Conservation (phyloP, 2,797 vertebrate genomes). For the Hydrophis major region DNA sequence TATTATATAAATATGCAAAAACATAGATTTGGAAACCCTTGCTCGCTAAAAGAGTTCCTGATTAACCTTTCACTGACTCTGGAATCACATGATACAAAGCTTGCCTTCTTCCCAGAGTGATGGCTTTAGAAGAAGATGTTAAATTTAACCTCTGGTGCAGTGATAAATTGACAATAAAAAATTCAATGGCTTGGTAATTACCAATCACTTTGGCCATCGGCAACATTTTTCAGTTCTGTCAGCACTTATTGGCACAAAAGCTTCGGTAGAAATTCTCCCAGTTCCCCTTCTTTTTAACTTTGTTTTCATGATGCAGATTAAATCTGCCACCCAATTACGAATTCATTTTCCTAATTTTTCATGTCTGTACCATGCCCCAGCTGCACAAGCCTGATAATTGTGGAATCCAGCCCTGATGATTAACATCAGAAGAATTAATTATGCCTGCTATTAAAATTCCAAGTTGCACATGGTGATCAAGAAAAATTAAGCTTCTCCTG, state of each 20-base stretch:
- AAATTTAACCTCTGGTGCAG: constrained; percentile 94
- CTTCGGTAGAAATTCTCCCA: constrained; percentile 89
- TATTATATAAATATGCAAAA: constrained; percentile 51
- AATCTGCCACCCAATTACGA: constrained; percentile 99
- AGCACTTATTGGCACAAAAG: constrained; percentile 86
- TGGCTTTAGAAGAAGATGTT: constrained; percentile 90
- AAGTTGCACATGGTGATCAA: constrained; percentile 99
- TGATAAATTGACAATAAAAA: constrained; percentile 99
- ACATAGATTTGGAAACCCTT: constrained; percentile 79
- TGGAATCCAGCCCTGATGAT: constrained; percentile 99
- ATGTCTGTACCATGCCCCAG: constrained; percentile 99
- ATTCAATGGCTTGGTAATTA: constrained; percentile 99
- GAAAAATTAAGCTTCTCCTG: constrained; percentile 99
- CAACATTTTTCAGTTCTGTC: constrained; percentile 98
- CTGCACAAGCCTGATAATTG: constrained; percentile 99
- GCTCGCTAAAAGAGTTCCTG: constrained; percentile 88
- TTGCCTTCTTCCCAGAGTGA: constrained; percentile 84
- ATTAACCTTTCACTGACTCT: constrained; percentile 98
- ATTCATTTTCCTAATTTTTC: constrained; percentile 99
- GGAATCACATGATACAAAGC: constrained; percentile 76
- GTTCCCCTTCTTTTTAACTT: constrained; percentile 96
- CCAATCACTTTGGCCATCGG: constrained; percentile 96
- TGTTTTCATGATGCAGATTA: constrained; percentile 99
- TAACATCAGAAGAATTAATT: constrained; percentile 99
- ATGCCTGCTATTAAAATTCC: constrained; percentile 99